Base-by-base conservation (phyloP, 2,797 vertebrate species). In the Phyllotis vaccarum region DNA sequence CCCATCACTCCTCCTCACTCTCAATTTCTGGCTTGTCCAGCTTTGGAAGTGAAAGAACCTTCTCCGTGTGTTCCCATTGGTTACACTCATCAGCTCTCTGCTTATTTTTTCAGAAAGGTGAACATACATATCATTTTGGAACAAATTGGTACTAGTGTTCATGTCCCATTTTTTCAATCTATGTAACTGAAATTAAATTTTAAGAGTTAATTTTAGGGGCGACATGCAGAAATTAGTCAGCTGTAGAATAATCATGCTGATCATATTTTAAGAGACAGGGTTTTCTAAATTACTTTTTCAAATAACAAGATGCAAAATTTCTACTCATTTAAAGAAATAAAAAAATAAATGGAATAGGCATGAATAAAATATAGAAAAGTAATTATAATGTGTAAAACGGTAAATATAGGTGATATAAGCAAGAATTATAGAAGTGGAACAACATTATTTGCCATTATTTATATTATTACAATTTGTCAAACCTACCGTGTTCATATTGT, bases 401-500 rank as follows among this genome's bases (percentile, higher is more conserved):
- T 82, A 89, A 94, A 16, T 7, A 54, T 37, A 58, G 12, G 49
- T 88, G 22, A 75, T 49, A 66, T 90, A 86, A 34, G 31, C 14
- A 93, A 79, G n/a, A 64, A 31, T 60, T 5, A 21, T 34, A 64
- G 68, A 85, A 34, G 31, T 14, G 78, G 11, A 7, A n/a, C 3
- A 79, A 24, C 21, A 56, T 78, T 81, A 81, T 86, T 79, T 27
- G 27, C 0, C 87, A 87, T 88, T 96, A 7, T 6, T 62, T 86
- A 27, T 34, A 56, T 0, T 13, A 62, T 62, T 88, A 86, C 88
- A 94, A 91, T 82, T 62, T 79, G 37, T 17, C 74, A 94, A 92
- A 92, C 37, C 90, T 90, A 96, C 80, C 46, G 37, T 60, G 6
- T 98, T 98, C 80, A 52, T 43, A 93, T 80, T 66, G 21, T 97